Base-by-base conservation (phyloP, 1,140 invertebrate species). In the Scylla paramamosain region DNA sequence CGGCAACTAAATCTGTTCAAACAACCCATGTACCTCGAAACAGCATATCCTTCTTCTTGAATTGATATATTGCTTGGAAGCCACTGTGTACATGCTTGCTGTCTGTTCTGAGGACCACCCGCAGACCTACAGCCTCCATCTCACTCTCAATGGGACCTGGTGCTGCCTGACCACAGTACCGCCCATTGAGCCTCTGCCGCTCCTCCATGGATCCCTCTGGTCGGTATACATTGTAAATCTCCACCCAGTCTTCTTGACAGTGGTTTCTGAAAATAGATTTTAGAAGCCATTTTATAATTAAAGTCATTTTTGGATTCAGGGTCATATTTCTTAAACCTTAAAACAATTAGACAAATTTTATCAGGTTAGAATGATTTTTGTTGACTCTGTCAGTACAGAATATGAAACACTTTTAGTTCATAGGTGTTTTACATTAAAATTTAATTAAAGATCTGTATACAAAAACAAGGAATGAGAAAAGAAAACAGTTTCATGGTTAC, bases 211-310 rank as follows among this genome's bases (percentile, higher is more conserved):
- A 89, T 8, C 92, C 93, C 6, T 94, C 52, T 4, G 94, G 89
- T 52, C 98, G 97, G 96, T 98, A 98, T 95, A 99, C 97, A 96
- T 99, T 99, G 97, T 98, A 99, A 96, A 99, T 98, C 97, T 99
- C 99, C 95, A 99, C 97, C 98, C 98, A 99, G 97, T 99, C 99
- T 97, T 99, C 98, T 97, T 98, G 98, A 97, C 99, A 99, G 83
- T 96, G 96, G 92, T 96, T 96, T 91, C 96, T 97, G 94, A 16
- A 96, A 94, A 93, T 48, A 67, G 83, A 48, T 59, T 59, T 59
- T 4, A 20, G 0, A n/a, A n/a, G 52, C 52, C 10, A 59, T 52
- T 52, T 52, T n/a, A n/a, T 39, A 39, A 39, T 39, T 1, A 39
- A 39, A 39, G 1, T 39, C 39, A 39, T 6, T 2, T 39, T 39